phyloP scores from a whole-genome alignment of 2,113 vertebrate genomes.

The Forbesichthys agassizii region DNA sequence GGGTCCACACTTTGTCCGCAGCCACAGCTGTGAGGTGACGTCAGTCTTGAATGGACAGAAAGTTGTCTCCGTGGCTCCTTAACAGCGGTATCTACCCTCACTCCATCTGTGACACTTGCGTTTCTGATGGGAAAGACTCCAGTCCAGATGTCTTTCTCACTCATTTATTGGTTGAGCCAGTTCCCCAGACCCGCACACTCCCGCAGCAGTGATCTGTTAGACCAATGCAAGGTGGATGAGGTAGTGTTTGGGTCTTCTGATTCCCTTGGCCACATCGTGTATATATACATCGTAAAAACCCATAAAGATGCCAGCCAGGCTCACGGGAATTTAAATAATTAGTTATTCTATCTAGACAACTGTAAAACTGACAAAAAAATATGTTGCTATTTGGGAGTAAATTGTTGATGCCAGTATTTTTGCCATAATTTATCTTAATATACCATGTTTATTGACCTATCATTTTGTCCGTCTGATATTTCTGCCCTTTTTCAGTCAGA shows the following conservation, averaged over 20 bases:
- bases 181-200: conserved; percentile 24
- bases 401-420: too few species aligned
- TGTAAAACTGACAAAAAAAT: too few species aligned
- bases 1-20: conserved; percentile 9
- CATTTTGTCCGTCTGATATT: background rate
- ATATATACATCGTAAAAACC: conserved; percentile 6
- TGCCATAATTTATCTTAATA: too few species aligned
- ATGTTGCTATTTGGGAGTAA: too few species aligned
- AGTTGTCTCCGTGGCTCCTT: conserved; percentile 36
- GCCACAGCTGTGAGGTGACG: conserved; percentile 9
- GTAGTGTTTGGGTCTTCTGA: conserved; percentile 15
- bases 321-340: conserved; percentile 27
- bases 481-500: background rate
- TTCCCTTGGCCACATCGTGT: conserved; percentile 30
- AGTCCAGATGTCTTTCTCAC: conserved; percentile 22
- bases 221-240: conserved; percentile 19
- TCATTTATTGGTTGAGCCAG: conserved; percentile 39
- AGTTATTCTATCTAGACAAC: background rate
- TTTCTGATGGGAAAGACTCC: conserved; percentile 10
- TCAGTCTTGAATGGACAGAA: conserved; percentile 42
- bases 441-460: background rate
- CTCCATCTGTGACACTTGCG: conserved; percentile 22
- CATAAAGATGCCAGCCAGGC: background rate
- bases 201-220: background rate
- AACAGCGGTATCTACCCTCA: conserved; percentile 6